Base-by-base conservation (phyloP, 2,888 invertebrate genomes). In the Cephus spinipes region DNA sequence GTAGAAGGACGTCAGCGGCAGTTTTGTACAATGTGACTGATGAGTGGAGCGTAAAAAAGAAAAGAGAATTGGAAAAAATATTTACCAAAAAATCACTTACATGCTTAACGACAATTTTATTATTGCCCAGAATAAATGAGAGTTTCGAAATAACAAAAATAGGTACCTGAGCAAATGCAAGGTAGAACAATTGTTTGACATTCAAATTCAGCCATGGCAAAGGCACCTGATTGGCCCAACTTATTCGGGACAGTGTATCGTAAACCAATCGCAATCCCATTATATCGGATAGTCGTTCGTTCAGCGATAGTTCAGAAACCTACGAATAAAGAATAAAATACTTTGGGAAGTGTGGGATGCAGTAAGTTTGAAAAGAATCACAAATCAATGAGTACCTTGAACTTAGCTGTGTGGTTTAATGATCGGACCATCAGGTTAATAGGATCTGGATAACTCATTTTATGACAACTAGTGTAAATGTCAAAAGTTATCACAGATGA, bases 111-210 rank as follows among this genome's bases (percentile, higher is more conserved):
- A 35, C 11, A 35, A 35, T 35, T 11, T 35, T 35, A 35, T 35
- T 11, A 11, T 11, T 35, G 11, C 11, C 11, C 11, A 35, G 9
- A 35, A 35, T 73, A 71, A 80, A 78, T 79, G 76, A 77, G 74
- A 75, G 69, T 34, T 9, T 40, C 74, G 76, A 77, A 78, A 80
- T 77, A 77, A 83, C 80, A 78, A 81, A 77, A 76, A 73, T 77
- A 80, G 81, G 74, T 83, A 89, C 89, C 89, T 89, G 89, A 81
- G 88, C 85, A 77, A 88, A 88, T 79, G 84, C 83, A 79, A 89
- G 84, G 80, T 88, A 89, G 80, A 87, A 88, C 80, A 86, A 82
- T 73, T 85, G 84, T 81, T 82, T 76, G 74, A 80, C 78, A 76
- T 81, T 69, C 75, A 85, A 81, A 36, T 85, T 68, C 76, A 89